Evolutionary conservation across 2,113 vertebrate genomes (phyloP), one percentile per base, ranked within the genome.

Genomic region (Sebastes schlegelii): DNA sequence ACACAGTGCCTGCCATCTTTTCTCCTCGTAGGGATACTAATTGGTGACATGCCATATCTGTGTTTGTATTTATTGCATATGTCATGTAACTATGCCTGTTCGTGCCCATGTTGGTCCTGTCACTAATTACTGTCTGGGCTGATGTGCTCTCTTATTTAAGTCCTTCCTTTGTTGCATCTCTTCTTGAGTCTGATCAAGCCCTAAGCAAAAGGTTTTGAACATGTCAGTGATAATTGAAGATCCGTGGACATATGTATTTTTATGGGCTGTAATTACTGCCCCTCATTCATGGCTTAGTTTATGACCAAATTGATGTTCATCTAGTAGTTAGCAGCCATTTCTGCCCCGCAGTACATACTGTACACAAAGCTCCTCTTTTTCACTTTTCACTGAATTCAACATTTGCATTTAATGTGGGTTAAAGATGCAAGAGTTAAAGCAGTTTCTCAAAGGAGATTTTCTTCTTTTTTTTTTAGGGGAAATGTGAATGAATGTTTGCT

Each of bases 71-170:
- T 52, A 55, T 21, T 54, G 55, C 5, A 4, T 42, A n/a, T 14
- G 55, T 57, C 40, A 54, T 23, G 40, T 62, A n/a, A 68, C 67
- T 74, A 60, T 9, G 26, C 62, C 46, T 42, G 64, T 57, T 51
- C 1, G 23, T 34, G 49, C 49, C n/a, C 13, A 74, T 48, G 21
- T 74, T 12, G 13, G 3, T 69, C 6, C 6, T 23, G 21, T 74
- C 40, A 10, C 63, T 73, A 61, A 84, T 79, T 68, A 57, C 9
- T n/a, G 40, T 49, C 70, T 49, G 4, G 0, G 52, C 12, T 52
- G 61, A 45, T 60, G 5, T 34, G 11, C 19, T 13, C 42, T 64
- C 42, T 48, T 55, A 23, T 43, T 14, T 51, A 55, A 54, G 46
- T 21, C 2, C 12, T 8, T 42, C 4, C 8, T 13, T 73, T 60